These are phyloP conservation scores for Cheirogaleus major DNA, from an alignment of 2,797 vertebrate species.

Conservation along the genomic window DNA sequence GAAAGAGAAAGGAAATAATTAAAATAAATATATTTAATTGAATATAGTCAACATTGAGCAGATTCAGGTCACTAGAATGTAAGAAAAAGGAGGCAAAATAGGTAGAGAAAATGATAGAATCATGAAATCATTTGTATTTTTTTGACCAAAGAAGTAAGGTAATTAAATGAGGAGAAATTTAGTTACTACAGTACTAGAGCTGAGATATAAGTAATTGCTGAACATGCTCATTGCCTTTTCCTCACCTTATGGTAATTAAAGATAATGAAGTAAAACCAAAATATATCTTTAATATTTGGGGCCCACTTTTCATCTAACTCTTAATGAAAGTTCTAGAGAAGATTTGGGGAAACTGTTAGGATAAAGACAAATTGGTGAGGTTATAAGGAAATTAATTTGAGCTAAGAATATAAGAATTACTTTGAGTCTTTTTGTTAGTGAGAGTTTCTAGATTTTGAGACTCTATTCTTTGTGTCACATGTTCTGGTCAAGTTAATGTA, in stretches of 20 bases:
- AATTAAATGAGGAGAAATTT: not conserved
- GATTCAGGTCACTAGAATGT: not conserved
- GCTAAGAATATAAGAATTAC: not conserved
- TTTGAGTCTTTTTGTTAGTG: not conserved
- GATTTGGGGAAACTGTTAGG: not conserved
- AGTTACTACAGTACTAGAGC: not conserved
- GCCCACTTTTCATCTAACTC: not conserved
- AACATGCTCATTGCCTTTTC: not conserved
- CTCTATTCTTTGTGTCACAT: not conserved
- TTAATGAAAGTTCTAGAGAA: not conserved
- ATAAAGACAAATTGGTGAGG: not conserved
- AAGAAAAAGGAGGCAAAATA: not conserved
- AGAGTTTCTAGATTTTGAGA: not conserved
- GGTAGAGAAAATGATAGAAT: not conserved
- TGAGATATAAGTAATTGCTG: not conserved
- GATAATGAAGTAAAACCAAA: not conserved
- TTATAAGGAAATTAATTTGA: not conserved
- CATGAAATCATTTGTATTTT: not conserved
- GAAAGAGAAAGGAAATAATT: not conserved
- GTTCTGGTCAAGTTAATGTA: not conserved
- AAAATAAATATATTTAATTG: not conserved
- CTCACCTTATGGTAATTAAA: not conserved
- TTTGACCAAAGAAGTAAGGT: not conserved
- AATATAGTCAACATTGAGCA: not conserved
- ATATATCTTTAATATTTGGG: not conserved